Conservation (phyloP, 2,113 vertebrate species). For the Otolemur garnettii region DNA sequence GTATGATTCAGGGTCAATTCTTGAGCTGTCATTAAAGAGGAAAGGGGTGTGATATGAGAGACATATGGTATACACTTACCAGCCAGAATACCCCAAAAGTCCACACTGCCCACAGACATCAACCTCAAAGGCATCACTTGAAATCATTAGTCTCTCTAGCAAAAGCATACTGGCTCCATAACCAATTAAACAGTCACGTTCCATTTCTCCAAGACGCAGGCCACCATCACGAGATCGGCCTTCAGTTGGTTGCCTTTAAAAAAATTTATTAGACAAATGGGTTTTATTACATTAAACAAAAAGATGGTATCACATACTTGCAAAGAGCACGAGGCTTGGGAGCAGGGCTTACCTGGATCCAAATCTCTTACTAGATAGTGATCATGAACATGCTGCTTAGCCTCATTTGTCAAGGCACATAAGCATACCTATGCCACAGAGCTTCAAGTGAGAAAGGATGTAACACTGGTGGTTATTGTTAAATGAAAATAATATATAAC, state of each 20-base stretch:
- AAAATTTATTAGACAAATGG: background rate
- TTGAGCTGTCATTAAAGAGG: conserved; percentile 39
- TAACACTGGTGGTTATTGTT: background rate
- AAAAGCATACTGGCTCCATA: conserved; percentile 99
- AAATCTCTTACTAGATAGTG: background rate
- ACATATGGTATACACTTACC: conserved; percentile 88
- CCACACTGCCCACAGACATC: conserved; percentile 98
- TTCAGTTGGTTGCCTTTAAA: conserved; percentile 96
- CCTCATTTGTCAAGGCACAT: background rate
- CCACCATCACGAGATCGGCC: conserved; percentile 98
- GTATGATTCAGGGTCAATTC: background rate
- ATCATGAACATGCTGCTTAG: background rate
- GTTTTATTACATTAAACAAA: background rate
- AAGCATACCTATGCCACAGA: background rate
- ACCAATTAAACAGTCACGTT: conserved; percentile 98
- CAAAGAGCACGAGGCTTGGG: background rate
- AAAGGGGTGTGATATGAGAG: background rate
- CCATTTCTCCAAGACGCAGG: conserved; percentile 98
- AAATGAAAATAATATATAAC: background rate
- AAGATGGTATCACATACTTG: background rate
- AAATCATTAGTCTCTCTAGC: conserved; percentile 98
- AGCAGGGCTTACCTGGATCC: background rate
- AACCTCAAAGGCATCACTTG: conserved; percentile 98
- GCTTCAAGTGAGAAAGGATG: background rate
- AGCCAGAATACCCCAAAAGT: conserved; percentile 97